Evolutionary conservation across 1,140 invertebrate genomes (phyloP).

Genomic region (Caerostris extrusa): DNA sequence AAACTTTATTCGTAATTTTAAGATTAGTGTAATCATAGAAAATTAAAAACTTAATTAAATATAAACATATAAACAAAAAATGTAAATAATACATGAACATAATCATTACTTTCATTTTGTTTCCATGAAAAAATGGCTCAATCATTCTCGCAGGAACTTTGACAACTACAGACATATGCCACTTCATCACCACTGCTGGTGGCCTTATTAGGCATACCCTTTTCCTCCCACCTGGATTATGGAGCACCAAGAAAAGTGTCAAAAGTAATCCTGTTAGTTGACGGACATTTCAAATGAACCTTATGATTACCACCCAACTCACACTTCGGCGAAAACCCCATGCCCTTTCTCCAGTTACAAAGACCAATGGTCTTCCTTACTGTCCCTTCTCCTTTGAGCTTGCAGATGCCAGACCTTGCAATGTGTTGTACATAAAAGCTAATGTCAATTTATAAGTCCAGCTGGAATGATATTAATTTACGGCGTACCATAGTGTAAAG

Average conservation of each 20-base stretch:
- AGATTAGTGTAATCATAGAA: too few relatives aligned
- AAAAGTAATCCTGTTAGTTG: conserved; percentile 31
- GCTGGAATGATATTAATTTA: not conserved
- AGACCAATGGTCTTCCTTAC: too few relatives aligned
- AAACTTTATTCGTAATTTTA: too few relatives aligned
- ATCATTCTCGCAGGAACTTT: too few relatives aligned
- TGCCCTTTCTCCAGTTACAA: not conserved
- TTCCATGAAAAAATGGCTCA: too few relatives aligned
- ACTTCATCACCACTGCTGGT: conserved; percentile 32
- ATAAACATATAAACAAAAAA: too few relatives aligned
- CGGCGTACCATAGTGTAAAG: too few relatives aligned
- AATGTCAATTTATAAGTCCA: not conserved
- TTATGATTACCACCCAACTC: conserved; percentile 19
- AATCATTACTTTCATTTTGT: too few relatives aligned
- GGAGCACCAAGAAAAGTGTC: not conserved
- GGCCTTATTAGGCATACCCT: not conserved
- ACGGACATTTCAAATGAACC: conserved; percentile 51
- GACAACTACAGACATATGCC: not conserved
- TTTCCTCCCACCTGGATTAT: not conserved
- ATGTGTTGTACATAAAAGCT: not conserved
- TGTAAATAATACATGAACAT: too few relatives aligned
- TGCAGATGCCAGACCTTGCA: not conserved
- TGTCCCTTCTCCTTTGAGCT: not conserved
- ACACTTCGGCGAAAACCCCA: not conserved
- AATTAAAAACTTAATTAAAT: too few relatives aligned